Conservation (phyloP, 1,140 invertebrate genomes). For the Sipha flava region DNA sequence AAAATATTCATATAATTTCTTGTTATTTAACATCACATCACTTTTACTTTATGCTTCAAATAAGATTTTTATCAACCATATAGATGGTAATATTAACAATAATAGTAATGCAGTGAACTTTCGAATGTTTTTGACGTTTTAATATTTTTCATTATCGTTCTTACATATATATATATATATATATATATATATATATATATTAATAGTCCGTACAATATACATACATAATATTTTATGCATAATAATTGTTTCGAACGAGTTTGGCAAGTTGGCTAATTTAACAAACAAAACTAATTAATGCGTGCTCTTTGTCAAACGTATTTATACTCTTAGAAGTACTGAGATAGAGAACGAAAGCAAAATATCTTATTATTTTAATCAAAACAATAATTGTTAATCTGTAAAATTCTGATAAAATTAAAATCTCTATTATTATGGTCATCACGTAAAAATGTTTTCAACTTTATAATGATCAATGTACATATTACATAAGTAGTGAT, state of each 20-base stretch:
- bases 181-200: neutral
- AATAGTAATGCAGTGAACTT: neutral
- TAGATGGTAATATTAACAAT: neutral
- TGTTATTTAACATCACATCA: neutral
- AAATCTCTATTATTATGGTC: too few relatives aligned
- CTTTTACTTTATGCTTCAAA: neutral
- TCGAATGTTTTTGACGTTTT: neutral
- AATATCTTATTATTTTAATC: too few relatives aligned
- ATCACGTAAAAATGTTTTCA: too few relatives aligned
- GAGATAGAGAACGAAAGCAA: too few relatives aligned
- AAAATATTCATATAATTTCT: neutral
- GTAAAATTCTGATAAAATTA: too few relatives aligned
- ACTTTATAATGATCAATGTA: too few relatives aligned
- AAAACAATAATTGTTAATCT: too few relatives aligned
- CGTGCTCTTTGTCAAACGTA: too few relatives aligned
- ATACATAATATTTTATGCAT: neutral
- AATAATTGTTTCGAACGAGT: neutral
- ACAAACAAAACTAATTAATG: neutral
- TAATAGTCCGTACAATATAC: neutral
- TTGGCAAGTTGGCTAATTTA: neutral
- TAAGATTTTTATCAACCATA: neutral
- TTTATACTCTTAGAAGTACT: too few relatives aligned
- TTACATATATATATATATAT: neutral
- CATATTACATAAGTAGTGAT: too few relatives aligned
- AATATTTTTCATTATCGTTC: neutral